phyloP scores from a whole-genome alignment of 1,140 invertebrate genomes.

The Diabrotica virgifera region DNA sequence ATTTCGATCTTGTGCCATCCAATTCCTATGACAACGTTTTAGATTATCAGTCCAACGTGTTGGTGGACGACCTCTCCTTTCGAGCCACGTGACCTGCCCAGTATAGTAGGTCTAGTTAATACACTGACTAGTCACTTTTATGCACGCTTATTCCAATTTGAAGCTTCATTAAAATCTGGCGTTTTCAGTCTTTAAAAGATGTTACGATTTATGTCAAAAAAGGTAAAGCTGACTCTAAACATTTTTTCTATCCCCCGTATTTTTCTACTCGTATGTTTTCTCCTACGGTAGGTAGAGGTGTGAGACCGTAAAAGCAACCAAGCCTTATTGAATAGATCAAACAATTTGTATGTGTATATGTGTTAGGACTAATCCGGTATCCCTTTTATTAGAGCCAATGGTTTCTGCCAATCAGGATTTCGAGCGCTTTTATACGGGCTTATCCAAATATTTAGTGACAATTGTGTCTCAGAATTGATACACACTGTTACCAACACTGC shows the following conservation, averaged over 20 bases:
- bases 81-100: too few relatives aligned
- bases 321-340: slow-evolving; percentile 8
- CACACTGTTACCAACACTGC: slow-evolving; percentile 19
- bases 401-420: slow-evolving; percentile 20
- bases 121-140: too few relatives aligned
- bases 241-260: not conserved
- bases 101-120: too few relatives aligned
- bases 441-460: slow-evolving; percentile 25
- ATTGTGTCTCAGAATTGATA: slow-evolving; percentile 22
- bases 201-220: too few relatives aligned
- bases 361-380: slow-evolving; percentile 17
- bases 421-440: slow-evolving; percentile 14
- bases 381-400: slow-evolving; percentile 17
- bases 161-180: too few relatives aligned
- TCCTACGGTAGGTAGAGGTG: slow-evolving; percentile 10
- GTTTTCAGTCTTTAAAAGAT: too few relatives aligned
- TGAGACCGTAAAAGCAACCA: slow-evolving; percentile 20
- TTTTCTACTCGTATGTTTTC: not conserved
- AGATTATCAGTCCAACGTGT: too few relatives aligned
- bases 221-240: too few relatives aligned
- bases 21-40: too few relatives aligned
- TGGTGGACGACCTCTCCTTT: too few relatives aligned
- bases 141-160: too few relatives aligned
- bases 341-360: not conserved
- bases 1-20: too few relatives aligned